These are phyloP conservation scores for Mimumesa dahlbomi DNA, from an alignment of 2,888 invertebrate species.

Conservation along the genomic window DNA sequence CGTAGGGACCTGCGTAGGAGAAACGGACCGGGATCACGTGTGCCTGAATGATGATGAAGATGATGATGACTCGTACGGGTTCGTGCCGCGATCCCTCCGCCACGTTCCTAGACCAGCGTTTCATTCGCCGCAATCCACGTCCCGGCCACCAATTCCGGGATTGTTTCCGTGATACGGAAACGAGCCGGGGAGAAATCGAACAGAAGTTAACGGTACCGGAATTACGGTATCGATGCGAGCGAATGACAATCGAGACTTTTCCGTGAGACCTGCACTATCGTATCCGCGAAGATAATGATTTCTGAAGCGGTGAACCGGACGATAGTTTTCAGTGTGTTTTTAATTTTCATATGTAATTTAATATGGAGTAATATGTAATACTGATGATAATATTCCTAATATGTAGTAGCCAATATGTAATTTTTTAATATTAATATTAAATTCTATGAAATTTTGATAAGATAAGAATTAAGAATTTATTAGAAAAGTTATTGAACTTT, in stretches of 20 bases:
- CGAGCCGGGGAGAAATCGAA: slow-evolving; percentile 43
- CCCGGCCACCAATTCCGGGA: slow-evolving; percentile 25
- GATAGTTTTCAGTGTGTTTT: too few relatives aligned
- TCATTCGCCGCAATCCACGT: slow-evolving; percentile 29
- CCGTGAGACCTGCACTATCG: neutral
- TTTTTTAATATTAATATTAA: too few relatives aligned
- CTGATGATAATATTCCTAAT: too few relatives aligned
- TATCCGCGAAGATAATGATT: too few relatives aligned
- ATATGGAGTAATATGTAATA: too few relatives aligned
- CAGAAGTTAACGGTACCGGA: slow-evolving; percentile 48
- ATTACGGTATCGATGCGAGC: slow-evolving; percentile 31
- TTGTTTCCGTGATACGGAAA: slow-evolving; percentile 51
- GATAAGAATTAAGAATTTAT: too few relatives aligned
- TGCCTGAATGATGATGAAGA: slow-evolving; percentile 57
- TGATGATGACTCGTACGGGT: slow-evolving; percentile 41
- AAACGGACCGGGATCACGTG: slow-evolving; percentile 48
- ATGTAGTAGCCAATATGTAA: too few relatives aligned
- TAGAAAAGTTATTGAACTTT: too few relatives aligned
- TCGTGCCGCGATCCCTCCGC: slow-evolving; percentile 19
- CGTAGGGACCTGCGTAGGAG: slow-evolving; percentile 49
- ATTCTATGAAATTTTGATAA: too few relatives aligned
- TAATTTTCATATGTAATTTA: too few relatives aligned
- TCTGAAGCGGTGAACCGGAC: too few relatives aligned
- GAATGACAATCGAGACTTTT: neutral
- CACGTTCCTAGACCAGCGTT: slow-evolving; percentile 30